These are phyloP conservation scores for Venustaconcha ellipsiformis DNA, from an alignment of 1,140 invertebrate species.

Conservation along the genomic window DNA sequence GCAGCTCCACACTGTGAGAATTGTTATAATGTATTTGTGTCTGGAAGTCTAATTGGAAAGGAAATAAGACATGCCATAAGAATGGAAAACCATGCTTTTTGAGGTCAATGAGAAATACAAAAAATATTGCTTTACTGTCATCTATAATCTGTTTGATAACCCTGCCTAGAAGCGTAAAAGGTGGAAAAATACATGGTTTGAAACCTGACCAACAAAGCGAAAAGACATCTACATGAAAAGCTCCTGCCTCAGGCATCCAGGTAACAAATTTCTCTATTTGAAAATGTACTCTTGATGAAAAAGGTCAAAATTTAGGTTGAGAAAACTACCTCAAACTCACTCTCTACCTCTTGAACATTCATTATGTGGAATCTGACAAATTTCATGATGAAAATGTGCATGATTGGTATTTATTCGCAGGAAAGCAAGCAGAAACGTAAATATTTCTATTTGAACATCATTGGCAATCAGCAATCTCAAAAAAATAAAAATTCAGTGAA, in stretches of 20 bases:
- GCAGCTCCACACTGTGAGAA: constrained; percentile 2
- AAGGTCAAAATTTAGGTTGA: no score
- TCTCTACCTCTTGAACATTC: no score
- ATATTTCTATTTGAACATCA: no score
- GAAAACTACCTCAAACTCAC: no score
- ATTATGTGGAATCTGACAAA: no score
- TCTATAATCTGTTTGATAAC: constrained; percentile 19
- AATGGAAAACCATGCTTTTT: constrained; percentile 8
- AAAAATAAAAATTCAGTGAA: no score
- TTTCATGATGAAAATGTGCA: no score
- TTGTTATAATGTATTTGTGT: constrained; percentile 10
- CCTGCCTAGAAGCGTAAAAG: constrained; percentile 4
- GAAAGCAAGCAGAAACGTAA: no score
- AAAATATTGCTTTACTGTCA: constrained; percentile 5
- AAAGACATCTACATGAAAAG: constrained; percentile 12
- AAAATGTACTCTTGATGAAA: no score
- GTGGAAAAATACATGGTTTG: constrained; percentile 27
- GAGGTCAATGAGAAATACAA: constrained; percentile 2
- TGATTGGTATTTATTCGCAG: no score
- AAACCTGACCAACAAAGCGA: constrained; percentile 9
- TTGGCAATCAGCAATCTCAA: no score
- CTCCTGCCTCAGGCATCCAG: constrained; percentile 6
- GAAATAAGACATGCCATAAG: constrained; percentile 10
- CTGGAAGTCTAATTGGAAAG: constrained; percentile 4
- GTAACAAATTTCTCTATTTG: constrained; percentile 8